phyloP scores from a whole-genome alignment of 2,113 vertebrate genomes.

The Ascaphus truei region DNA sequence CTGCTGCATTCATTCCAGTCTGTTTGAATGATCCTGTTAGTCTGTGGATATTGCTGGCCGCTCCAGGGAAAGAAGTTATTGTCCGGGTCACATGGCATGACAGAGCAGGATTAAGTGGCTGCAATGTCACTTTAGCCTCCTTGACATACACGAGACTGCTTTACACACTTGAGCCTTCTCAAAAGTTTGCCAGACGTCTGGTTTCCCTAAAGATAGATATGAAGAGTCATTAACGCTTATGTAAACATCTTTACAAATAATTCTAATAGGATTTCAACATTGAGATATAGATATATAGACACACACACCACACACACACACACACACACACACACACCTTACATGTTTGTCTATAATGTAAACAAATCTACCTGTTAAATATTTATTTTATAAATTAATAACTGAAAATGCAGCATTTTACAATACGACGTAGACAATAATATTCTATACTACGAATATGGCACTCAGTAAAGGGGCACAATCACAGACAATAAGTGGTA shows the following conservation, averaged over 20 bases:
- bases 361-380: too few relatives aligned
- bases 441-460: too few relatives aligned
- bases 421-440: too few relatives aligned
- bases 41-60: constrained; percentile 24
- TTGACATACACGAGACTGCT: constrained; percentile 62
- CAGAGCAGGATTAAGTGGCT: constrained; percentile 55
- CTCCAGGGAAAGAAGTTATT: constrained; percentile 40
- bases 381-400: too few relatives aligned
- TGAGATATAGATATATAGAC: too few relatives aligned
- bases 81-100: constrained; percentile 50
- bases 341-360: too few relatives aligned
- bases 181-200: constrained; percentile 48
- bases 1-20: neutral
- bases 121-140: constrained; percentile 58
- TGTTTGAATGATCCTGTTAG: neutral
- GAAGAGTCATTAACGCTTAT: constrained; percentile 46
- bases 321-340: too few relatives aligned
- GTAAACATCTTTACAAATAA: neutral
- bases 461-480: too few relatives aligned
- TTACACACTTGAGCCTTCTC: constrained; percentile 57
- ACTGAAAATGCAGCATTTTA: too few relatives aligned
- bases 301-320: too few relatives aligned
- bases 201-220: constrained; percentile 53
- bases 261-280: too few relatives aligned
- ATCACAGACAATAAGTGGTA: too few relatives aligned